Evolutionary conservation across 2,888 invertebrate species (phyloP), one percentile per base, ranked within the genome.

Genomic region (Incurvaria masculella): DNA sequence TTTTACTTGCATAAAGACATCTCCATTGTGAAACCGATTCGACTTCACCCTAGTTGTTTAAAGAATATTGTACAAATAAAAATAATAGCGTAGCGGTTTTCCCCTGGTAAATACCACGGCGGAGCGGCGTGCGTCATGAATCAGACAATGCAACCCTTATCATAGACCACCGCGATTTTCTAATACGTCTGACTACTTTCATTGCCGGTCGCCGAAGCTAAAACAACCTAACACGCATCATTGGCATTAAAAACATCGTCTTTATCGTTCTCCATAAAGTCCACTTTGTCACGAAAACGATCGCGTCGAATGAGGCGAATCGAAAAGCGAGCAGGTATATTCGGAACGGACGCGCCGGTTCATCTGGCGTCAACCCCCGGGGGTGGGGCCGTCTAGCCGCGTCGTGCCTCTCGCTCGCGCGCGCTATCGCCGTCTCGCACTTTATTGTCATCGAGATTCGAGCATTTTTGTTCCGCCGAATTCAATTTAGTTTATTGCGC

Each of bases 401-500:
- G 61, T 53, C 56, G 55, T 51, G 58, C 54, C 57, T 75, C 73
- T 54, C 60, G 58, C 60, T 73, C 65, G 33, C 62, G 43, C 73
- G 51, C 52, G 56, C 48, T 69, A 69, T 69, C 67, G 68, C 71
- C 57, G 69, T 76, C 72, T 72, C 72, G 66, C 68, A 71, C 72
- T 71, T 78, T 78, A 76, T 78, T 76, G 74, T 75, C 73, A 75
- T 75, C 72, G 71, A 72, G 73, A 74, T 75, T 72, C 67, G 70
- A 74, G 69, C 70, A 73, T 74, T 74, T 74, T 75, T 74, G 73
- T 74, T 74, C 73, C n/a, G n/a, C 71, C 71, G 73, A 76, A 74
- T 76, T 75, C 70, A 72, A 78, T 76, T 78, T 76, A 78, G 76
- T 78, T 76, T 69, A 76, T 75, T 75, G 76, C 68, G 68, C 72